These are phyloP conservation scores for Zophobas morio DNA, from an alignment of 1,140 invertebrate genomes.

Conservation along the genomic window DNA sequence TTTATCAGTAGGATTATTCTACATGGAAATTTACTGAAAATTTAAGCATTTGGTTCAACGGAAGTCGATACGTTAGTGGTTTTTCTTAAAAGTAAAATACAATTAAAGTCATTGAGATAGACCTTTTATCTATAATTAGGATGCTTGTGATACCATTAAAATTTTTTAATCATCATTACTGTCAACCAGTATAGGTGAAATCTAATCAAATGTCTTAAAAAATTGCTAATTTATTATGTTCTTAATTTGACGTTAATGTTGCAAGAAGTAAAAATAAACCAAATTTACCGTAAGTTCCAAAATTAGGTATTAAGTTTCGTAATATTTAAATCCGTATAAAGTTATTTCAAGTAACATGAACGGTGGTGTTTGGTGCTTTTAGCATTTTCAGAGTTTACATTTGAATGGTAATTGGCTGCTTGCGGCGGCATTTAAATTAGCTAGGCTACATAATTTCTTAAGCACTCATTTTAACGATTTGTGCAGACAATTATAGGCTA, in stretches of 20 bases:
- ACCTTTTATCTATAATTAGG: conserved; percentile 39
- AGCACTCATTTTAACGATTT: conserved; percentile 22
- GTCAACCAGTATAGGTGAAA: conserved; percentile 30
- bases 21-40: conserved; percentile 20
- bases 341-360: neutral
- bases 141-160: conserved; percentile 21
- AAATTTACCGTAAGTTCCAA: conserved; percentile 22
- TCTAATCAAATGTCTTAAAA: conserved; percentile 35
- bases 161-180: conserved; percentile 43
- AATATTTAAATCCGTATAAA: conserved; percentile 15
- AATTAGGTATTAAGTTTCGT: conserved; percentile 21
- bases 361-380: conserved; percentile 24
- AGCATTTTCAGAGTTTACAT: conserved; percentile 22
- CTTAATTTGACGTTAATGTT: conserved; percentile 20
- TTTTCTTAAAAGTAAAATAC: conserved; percentile 37
- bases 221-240: conserved; percentile 33
- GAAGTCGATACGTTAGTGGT: conserved; percentile 14
- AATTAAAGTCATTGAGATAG: conserved; percentile 15
- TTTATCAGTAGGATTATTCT: conserved; percentile 12
- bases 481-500: conserved; percentile 19
- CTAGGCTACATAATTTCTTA: conserved; percentile 19
- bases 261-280: conserved; percentile 5
- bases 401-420: conserved; percentile 29
- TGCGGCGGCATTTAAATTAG: conserved; percentile 31
- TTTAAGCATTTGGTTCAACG: neutral